Base-by-base conservation (phyloP, 2,113 vertebrate species). In the Sterrhoptilus dennistouni region DNA sequence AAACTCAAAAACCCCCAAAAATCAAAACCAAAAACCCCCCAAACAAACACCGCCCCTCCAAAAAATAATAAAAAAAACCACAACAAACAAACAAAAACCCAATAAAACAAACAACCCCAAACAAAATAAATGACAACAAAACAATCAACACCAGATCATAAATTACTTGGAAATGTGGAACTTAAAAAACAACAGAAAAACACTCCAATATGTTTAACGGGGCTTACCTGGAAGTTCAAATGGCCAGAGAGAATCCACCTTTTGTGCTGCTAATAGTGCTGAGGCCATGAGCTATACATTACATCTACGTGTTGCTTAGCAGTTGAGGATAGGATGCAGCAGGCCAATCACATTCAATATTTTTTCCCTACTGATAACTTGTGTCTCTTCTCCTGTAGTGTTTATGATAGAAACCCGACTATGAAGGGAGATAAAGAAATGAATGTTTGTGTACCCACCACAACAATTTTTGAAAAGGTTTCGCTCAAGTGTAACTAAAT, bases 1-100 rank as follows among this genome's bases (percentile, higher is more conserved):
- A 5, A 14, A 7, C 11, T 35, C 47, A 63, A 14, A 1, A 0
- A 33, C 17, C 2, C 6, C 18, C 10, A 44, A 76, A 35, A 5
- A 44, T 17, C 42, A 7, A 17, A 44, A 44, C 42, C 16, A 44
- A 44, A 7, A 44, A 17, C 42, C 16, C 42, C 42, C 42, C 3
- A 24, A 42, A 33, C 3, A 27, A 44, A 27, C 8, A 38, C 36
- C 9, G 36, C 9, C 36, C 36, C 36, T 38, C 36, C n/a, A n/a
- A n/a, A n/a, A n/a, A n/a, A n/a, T n/a, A n/a, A n/a, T n/a, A n/a
- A 25, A 10, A 35, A 45, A 13, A 23, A 31, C 2, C 8, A 35
- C 15, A 35, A 16, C 21, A 35, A 27, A 52, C 2, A 10, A 23
- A 12, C 16, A 44, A 45, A 53, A 11, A 11, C 7, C 28, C 25